phyloP scores from a whole-genome alignment of 2,888 invertebrate species.

The Graphium colonna region DNA sequence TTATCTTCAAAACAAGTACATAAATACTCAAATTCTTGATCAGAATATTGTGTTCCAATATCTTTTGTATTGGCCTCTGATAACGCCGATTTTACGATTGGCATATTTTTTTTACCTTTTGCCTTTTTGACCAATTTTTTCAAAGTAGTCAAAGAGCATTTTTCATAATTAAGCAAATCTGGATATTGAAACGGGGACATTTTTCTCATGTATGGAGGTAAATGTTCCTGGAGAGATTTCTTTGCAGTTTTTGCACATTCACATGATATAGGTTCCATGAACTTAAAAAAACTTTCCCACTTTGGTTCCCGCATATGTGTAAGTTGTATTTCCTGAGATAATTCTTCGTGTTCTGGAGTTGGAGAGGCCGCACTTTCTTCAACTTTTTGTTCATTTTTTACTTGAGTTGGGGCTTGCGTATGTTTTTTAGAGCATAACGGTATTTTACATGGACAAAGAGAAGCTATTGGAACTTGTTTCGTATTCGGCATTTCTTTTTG shows the following conservation, averaged over 20 bases:
- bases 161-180: slow-evolving; percentile 54
- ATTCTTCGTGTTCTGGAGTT: slow-evolving; percentile 35
- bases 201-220: slow-evolving; percentile 62
- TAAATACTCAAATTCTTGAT: slow-evolving; percentile 48
- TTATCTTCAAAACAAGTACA: slow-evolving; percentile 56
- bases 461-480: slow-evolving; percentile 40
- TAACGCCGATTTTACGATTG: slow-evolving; percentile 28
- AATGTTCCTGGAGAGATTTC: slow-evolving; percentile 53
- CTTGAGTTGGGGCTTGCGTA: slow-evolving; percentile 17
- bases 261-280: slow-evolving; percentile 46
- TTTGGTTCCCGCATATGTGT: slow-evolving; percentile 57
- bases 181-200: slow-evolving; percentile 47
- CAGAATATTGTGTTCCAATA: slow-evolving; percentile 48
- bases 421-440: slow-evolving; percentile 52
- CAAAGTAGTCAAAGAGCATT: slow-evolving; percentile 43
- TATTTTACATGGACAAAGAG: slow-evolving; percentile 44
- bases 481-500: slow-evolving; percentile 54
- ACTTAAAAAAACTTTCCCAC: slow-evolving; percentile 54
- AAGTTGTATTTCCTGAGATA: slow-evolving; percentile 40
- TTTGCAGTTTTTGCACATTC: slow-evolving; percentile 51
- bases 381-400: slow-evolving; percentile 17
- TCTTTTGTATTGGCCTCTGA: slow-evolving; percentile 43
- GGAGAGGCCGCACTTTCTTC: not conserved
- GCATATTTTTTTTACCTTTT: slow-evolving; percentile 33
- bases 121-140: slow-evolving; percentile 48